Conservation (phyloP, 2,797 vertebrate species). For the Sebastes glaucus region DNA sequence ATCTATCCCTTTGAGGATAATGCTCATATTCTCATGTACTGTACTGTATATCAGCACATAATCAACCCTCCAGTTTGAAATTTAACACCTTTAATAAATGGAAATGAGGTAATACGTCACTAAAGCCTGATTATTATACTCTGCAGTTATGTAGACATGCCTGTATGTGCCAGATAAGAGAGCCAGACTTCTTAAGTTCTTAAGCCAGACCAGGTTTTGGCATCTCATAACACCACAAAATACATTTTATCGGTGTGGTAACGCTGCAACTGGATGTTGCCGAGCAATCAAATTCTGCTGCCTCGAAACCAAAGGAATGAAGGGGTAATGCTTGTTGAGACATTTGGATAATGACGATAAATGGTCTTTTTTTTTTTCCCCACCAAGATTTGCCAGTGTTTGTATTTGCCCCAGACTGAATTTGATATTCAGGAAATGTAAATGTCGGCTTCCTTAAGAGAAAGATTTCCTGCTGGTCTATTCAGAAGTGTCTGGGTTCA, state of each 20-base stretch:
- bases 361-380: neutral
- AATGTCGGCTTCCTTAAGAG: conserved; percentile 1
- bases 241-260: conserved; percentile 42
- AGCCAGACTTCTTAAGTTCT: conserved; percentile 31
- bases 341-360: conserved; percentile 20
- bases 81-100: neutral
- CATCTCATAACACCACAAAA: conserved; percentile 37
- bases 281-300: conserved; percentile 18
- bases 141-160: conserved; percentile 41
- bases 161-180: conserved; percentile 37
- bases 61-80: neutral
- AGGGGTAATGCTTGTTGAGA: conserved; percentile 16
- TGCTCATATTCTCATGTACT: neutral
- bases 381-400: neutral
- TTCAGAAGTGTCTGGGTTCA: conserved; percentile 10
- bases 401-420: neutral
- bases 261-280: conserved; percentile 21
- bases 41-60: neutral
- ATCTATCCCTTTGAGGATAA: neutral
- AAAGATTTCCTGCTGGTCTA: conserved; percentile 22
- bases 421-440: conserved; percentile 40
- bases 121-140: neutral
- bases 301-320: conserved; percentile 42
- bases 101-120: neutral
- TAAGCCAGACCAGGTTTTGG: conserved; percentile 43